Evolutionary conservation across 2,888 invertebrate genomes (phyloP), one percentile per base, ranked within the genome.

Genomic region (Lamellibrachia satsuma): DNA sequence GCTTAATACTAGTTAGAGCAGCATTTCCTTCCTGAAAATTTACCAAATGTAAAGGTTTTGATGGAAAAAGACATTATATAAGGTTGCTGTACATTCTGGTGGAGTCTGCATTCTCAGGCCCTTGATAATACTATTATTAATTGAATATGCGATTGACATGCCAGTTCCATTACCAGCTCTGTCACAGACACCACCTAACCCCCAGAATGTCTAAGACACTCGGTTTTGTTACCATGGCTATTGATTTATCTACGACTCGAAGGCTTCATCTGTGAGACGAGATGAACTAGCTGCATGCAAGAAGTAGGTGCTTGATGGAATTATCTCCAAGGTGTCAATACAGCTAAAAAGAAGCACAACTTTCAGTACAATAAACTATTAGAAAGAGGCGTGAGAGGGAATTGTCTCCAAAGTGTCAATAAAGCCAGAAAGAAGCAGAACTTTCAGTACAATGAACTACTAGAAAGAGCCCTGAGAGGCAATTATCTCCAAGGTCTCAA

Each of bases 211-310:
- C 6, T 75, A 75, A 75, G 75, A 75, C 75, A 75, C n/a, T 75
- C 75, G 75, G 22, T 75, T 75, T 75, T 75, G 75, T 75, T 75
- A 75, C 75, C n/a, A 75, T 22, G 75, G 75, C n/a, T 75, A 75
- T 75, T 75, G 75, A 75, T 75, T 75, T 75, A 15, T 75, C 75
- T 15, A 15, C 22, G 22, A 15, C 75, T 15, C 75, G 22, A 75
- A 75, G 6, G 22, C 75, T 55, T 4, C 22, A 15, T 0, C 15
- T 2, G 75, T 75, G 15, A 75, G 75, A 15, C n/a, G 22, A 6
- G 22, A n/a, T 22, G 22, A 22, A 22, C 6, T 2, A 22, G 75
- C 22, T 15, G 75, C 22, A 75, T 75, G 75, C 6, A 75, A 6
- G 11, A 22, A 75, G 22, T 15, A 6, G n/a, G n/a, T 11, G 75